Evolutionary conservation across 2,888 invertebrate species (phyloP), one percentile per base, ranked within the genome.

Genomic region (Eretmocerus hayati): DNA sequence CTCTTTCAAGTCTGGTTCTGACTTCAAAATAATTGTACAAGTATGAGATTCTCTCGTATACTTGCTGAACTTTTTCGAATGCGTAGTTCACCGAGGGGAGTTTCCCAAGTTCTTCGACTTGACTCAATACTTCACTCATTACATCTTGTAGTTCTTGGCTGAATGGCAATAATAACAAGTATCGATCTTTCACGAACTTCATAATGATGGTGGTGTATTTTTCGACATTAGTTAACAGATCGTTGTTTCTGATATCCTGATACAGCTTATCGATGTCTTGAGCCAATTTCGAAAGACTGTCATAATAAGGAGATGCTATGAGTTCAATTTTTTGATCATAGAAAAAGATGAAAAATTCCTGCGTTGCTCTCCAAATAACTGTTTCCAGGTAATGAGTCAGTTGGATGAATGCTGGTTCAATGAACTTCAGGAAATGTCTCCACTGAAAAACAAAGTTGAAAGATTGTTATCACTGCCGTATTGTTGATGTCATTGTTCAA

Each of bases 211-310:
- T 74, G 1, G 80, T 77, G 69, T 90, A 90, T 63, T 89, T 90
- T 63, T 81, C 82, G 30, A 89, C 75, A 65, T 87, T 89, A 0
- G 85, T 85, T 20, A 89, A 75, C 0, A 87, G 77, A 60, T 89
- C 89, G 63, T 90, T 85, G 48, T 81, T 80, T 42, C 81, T 79
- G 6, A 90, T 76, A 60, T 90, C 90, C 47, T 82, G 81, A 66
- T 89, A 90, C 41, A 90, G 75, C 69, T 71, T 74, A 63, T 90
- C 90, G 55, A 90, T 73, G 63, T 90, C 88, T 58, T 86, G 85
- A 0, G 87, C 85, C 58, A 90, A 83, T 50, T 86, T 84, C 2
- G 86, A 80, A 11, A 90, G 83, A 59, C 85, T 84, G 57, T 83
- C 84, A 63, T 88, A 90, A 60, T 89, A 90, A 0, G 87, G 85